These are phyloP conservation scores for Semicossyphus pulcher DNA, from an alignment of 2,113 vertebrate genomes.

Conservation along the genomic window DNA sequence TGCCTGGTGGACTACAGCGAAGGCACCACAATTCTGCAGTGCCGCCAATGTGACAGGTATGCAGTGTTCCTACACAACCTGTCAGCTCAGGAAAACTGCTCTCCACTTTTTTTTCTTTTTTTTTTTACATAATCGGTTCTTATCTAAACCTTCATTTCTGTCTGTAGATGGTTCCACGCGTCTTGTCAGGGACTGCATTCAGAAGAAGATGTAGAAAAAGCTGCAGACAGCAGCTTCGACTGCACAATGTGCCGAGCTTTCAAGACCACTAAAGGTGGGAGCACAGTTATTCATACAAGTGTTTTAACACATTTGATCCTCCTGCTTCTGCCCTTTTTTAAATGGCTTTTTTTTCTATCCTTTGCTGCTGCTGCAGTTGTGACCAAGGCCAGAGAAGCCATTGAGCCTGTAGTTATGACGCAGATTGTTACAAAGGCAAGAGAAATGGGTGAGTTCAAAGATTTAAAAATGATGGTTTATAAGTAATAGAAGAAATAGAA, in stretches of 20 bases:
- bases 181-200: conserved; percentile 94
- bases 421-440: conserved; percentile 92
- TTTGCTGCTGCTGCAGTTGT: conserved; percentile 56
- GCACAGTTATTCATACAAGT: conserved; percentile 4
- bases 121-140: conserved; percentile 6
- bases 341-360: conserved; percentile 32
- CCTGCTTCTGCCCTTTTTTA: background rate
- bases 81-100: background rate
- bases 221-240: conserved; percentile 93
- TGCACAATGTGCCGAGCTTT: conserved; percentile 95
- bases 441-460: conserved; percentile 88
- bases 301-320: background rate
- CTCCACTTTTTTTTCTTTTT: background rate
- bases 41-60: conserved; percentile 95
- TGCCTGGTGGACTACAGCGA: conserved; percentile 92
- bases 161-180: conserved; percentile 95
- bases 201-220: conserved; percentile 94
- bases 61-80: conserved; percentile 30
- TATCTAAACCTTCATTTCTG: conserved; percentile 15
- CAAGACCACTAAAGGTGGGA: conserved; percentile 84
- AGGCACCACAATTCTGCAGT: conserved; percentile 94
- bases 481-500: background rate
- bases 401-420: conserved; percentile 88
- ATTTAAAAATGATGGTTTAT: background rate
- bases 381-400: conserved; percentile 87